Percentiles rank a stretch among this genome's conserved stretches.
Evolutionary conservation across 1,140 invertebrate genomes (phyloP).

Genomic region (Adoxophyes honmai): DNA sequence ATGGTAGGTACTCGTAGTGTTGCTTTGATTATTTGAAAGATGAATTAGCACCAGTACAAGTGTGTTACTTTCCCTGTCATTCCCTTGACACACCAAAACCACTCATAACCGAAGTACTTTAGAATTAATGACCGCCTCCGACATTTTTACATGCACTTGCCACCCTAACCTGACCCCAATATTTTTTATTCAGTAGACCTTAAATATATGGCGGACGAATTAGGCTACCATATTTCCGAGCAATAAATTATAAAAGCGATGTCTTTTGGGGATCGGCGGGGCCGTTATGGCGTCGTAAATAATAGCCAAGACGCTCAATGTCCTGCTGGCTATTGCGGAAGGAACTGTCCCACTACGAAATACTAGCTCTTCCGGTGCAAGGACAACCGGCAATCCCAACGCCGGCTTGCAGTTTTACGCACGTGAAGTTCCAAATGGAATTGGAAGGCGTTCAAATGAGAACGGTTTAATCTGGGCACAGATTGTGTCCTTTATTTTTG

Average conservation of each 20-base stretch:
- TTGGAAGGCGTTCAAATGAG: no score
- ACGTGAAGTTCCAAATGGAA: no score
- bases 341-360: constrained; percentile 36
- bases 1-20: no score
- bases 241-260: constrained; percentile 70
- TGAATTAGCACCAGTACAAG: no score
- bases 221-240: constrained; percentile 59
- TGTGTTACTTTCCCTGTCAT: no score
- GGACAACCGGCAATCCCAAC: not conserved
- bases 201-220: constrained; percentile 57
- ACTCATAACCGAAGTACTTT: not conserved
- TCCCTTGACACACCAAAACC: no score
- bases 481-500: no score
- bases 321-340: constrained; percentile 43
- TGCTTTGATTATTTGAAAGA: no score
- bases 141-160: constrained; percentile 14
- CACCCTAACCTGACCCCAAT: constrained; percentile 25
- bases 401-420: no score
- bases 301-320: constrained; percentile 36
- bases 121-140: constrained; percentile 11
- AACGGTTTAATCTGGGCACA: no score
- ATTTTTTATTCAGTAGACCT: constrained; percentile 41
- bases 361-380: constrained; percentile 39
- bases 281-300: constrained; percentile 64
- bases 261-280: constrained; percentile 62